Evolutionary conservation across 2,113 vertebrate species (phyloP).

Genomic region (Passer domesticus): DNA sequence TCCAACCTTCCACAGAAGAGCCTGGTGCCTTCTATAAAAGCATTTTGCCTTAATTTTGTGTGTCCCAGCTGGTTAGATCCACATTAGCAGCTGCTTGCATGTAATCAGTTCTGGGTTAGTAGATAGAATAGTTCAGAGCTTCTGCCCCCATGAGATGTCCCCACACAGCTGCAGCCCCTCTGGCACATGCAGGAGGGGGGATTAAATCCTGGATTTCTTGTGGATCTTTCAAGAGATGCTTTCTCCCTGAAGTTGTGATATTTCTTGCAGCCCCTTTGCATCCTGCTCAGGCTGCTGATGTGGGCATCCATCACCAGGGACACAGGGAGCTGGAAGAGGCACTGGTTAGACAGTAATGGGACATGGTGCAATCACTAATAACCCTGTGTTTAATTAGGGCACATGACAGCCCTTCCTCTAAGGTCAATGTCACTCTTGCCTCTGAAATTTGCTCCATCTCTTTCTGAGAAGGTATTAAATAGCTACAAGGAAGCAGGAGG

Average conservation of each 20-base stretch:
- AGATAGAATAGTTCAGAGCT: not conserved
- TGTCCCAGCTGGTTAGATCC: not conserved
- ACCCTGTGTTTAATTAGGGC: not conserved
- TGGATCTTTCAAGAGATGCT: not conserved
- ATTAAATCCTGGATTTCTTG: not conserved
- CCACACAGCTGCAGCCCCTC: not conserved
- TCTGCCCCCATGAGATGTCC: not conserved
- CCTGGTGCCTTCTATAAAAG: not conserved
- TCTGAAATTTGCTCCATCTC: not conserved
- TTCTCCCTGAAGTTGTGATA: not conserved
- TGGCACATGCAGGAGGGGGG: not conserved
- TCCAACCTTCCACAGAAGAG: not conserved
- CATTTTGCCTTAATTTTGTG: not conserved
- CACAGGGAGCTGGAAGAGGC: not conserved
- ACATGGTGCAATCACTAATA: not conserved
- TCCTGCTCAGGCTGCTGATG: not conserved
- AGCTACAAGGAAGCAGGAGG: not conserved
- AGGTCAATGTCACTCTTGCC: not conserved
- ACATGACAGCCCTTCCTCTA: not conserved
- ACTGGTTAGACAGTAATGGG: not conserved
- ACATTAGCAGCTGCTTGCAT: accelerated
- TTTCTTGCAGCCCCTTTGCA: not conserved
- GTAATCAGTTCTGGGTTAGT: not conserved
- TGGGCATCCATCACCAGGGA: not conserved
- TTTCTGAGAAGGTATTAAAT: not conserved